phyloP scores from a whole-genome alignment of 2,888 invertebrate genomes.

The Acanthoscelides obtectus region DNA sequence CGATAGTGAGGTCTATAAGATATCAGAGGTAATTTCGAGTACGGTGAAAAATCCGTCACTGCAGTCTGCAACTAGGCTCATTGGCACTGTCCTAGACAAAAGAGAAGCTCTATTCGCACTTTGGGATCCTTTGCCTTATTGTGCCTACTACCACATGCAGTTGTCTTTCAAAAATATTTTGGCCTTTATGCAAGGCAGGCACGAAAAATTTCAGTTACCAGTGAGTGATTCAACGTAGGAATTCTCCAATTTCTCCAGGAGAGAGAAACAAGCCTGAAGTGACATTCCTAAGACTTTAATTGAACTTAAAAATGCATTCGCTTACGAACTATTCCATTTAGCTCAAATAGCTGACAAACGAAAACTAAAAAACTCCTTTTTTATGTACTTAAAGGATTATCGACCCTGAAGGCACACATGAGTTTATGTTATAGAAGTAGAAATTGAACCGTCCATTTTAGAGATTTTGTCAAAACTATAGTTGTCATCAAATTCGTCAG shows the following conservation, averaged over 20 bases:
- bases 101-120: constrained; percentile 75
- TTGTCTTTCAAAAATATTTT: constrained; percentile 60
- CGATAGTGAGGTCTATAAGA: constrained; percentile 53
- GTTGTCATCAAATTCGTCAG: too few species aligned
- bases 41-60: constrained; percentile 49
- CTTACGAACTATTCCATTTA: background rate
- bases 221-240: constrained; percentile 43
- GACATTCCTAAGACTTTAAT: constrained; percentile 7
- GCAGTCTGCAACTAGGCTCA: constrained; percentile 55
- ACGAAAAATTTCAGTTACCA: constrained; percentile 43
- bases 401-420: too few species aligned
- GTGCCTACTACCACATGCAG: constrained; percentile 79
- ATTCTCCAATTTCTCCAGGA: constrained; percentile 28
- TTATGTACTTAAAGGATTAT: too few species aligned
- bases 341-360: background rate
- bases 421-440: too few species aligned
- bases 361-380: too few species aligned
- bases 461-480: too few species aligned
- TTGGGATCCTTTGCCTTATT: constrained; percentile 84
- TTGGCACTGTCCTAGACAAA: constrained; percentile 69
- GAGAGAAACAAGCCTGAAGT: constrained; percentile 42
- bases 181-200: constrained; percentile 52
- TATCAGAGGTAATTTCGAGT: constrained; percentile 55
- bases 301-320: background rate
- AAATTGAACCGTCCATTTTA: too few species aligned